These are phyloP conservation scores for Nipponia nippon DNA, from an alignment of 2,113 vertebrate species.

Conservation along the genomic window DNA sequence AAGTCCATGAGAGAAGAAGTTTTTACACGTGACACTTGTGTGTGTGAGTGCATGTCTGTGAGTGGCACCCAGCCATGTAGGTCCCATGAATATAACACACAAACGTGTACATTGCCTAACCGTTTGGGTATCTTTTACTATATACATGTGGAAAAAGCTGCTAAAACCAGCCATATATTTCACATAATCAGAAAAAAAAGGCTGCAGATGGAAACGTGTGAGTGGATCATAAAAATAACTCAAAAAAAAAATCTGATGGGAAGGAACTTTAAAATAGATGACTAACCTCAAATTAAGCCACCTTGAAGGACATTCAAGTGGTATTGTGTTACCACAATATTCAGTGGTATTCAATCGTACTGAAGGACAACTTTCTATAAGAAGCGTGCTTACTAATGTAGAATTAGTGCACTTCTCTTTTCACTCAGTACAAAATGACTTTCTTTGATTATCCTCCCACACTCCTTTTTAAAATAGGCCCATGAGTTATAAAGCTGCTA, in stretches of 20 bases:
- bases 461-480: slow-evolving; percentile 58
- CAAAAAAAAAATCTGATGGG: background rate
- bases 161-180: background rate
- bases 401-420: slow-evolving; percentile 57
- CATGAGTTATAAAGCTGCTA: slow-evolving; percentile 51
- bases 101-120: background rate
- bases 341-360: background rate
- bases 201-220: background rate
- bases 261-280: slow-evolving; percentile 38
- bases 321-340: background rate
- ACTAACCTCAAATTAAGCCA: slow-evolving; percentile 48
- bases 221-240: slow-evolving; percentile 39
- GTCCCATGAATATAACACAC: background rate
- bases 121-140: background rate
- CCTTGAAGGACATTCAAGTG: background rate
- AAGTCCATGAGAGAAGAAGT: background rate
- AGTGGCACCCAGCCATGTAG: background rate
- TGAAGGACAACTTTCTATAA: slow-evolving; percentile 60
- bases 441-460: slow-evolving; percentile 68
- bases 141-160: background rate
- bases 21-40: fast-evolving
- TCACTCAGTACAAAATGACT: slow-evolving; percentile 52
- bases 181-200: background rate
- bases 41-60: background rate
- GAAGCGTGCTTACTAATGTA: slow-evolving; percentile 10